phyloP scores from a whole-genome alignment of 2,113 vertebrate genomes.

The Psittacula cyanocephala region DNA sequence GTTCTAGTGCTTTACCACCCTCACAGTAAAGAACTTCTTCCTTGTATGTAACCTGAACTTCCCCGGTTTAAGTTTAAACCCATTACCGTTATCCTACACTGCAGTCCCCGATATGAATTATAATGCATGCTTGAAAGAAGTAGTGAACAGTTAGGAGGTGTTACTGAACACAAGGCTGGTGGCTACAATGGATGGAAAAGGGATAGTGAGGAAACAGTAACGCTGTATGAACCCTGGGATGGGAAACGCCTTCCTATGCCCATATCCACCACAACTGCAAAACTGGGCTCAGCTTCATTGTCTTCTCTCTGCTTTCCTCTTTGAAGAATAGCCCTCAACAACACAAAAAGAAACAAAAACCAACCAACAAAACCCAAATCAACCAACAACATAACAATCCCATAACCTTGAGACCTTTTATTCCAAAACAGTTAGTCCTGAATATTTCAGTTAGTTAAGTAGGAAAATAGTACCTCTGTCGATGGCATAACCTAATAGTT shows the following conservation, averaged over 20 bases:
- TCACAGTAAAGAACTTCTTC: background rate
- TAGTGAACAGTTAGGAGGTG: background rate
- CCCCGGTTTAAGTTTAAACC: background rate
- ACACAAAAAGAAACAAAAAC: background rate
- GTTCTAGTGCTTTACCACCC: background rate
- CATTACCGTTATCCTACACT: background rate
- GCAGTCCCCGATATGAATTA: background rate
- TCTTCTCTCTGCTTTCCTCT: background rate
- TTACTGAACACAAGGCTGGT: background rate
- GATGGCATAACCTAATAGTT: background rate
- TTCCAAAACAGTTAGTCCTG: background rate
- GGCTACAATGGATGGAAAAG: accelerated
- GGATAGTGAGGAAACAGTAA: accelerated
- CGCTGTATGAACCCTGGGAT: background rate
- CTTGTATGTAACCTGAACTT: background rate
- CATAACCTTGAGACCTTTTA: background rate
- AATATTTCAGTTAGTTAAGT: background rate
- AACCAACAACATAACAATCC: background rate
- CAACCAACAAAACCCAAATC: background rate
- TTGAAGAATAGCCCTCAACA: accelerated
- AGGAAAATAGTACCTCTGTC: background rate
- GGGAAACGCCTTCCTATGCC: background rate
- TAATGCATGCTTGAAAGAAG: background rate
- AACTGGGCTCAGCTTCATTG: background rate
- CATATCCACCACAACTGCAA: background rate